phyloP scores from a whole-genome alignment of 2,113 vertebrate species.

The Phylloscopus trochiloides region DNA sequence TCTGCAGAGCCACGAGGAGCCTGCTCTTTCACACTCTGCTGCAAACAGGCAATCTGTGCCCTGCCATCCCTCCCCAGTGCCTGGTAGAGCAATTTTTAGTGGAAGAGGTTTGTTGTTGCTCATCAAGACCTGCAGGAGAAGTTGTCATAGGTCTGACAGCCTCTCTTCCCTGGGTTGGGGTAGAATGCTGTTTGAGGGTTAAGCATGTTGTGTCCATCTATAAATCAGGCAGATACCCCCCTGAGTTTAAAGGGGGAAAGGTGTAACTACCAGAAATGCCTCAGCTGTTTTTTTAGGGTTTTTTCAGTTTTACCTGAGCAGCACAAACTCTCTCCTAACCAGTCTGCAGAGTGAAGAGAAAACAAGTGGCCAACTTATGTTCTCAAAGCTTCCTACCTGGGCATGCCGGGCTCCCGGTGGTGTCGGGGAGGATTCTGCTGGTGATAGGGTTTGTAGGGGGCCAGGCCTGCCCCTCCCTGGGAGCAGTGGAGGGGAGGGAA shows the following conservation, averaged over 20 bases:
- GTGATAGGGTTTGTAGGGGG: conserved; percentile 75
- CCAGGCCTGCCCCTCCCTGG: conserved; percentile 43
- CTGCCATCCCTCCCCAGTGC: neutral
- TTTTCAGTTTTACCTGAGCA: neutral
- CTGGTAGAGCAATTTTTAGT: neutral
- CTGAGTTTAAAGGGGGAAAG: conserved; percentile 52
- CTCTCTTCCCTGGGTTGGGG: conserved; percentile 73
- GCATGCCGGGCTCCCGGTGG: conserved; percentile 74
- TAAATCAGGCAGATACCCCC: conserved; percentile 70
- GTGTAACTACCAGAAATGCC: neutral
- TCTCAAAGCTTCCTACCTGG: conserved; percentile 75
- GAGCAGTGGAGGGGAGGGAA: conserved; percentile 50
- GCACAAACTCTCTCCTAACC: neutral
- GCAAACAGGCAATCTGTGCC: neutral
- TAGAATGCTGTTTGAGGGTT: conserved; percentile 75
- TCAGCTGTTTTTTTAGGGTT: neutral
- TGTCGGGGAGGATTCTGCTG: conserved; percentile 72
- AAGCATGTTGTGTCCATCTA: conserved; percentile 71
- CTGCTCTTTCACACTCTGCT: neutral
- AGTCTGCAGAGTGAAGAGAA: neutral
- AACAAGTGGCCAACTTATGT: fast-evolving
- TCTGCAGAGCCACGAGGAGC: neutral
- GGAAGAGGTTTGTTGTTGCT: neutral
- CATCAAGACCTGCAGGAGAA: conserved; percentile 79
- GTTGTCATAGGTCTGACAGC: conserved; percentile 77